Base-by-base conservation (phyloP, 2,113 vertebrate species). In the Paralichthys olivaceus region DNA sequence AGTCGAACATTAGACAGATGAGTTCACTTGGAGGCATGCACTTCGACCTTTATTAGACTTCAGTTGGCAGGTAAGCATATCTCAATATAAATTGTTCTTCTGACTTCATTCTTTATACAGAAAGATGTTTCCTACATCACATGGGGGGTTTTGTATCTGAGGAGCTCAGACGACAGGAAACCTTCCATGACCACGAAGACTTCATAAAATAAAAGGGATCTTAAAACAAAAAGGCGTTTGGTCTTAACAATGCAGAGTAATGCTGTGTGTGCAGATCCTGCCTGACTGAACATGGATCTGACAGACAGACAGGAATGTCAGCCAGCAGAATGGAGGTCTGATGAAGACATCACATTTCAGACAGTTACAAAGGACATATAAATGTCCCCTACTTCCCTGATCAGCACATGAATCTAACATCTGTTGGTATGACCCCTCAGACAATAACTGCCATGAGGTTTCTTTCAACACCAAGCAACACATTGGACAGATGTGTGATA, bases 271-370 rank as follows among this genome's bases (percentile, higher is more conserved):
- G 25, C 57, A 23, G 54, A 54, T 69, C 20, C 5, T 20, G 47
- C 75, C 45, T 70, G 62, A 65, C 45, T 63, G 69, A 69, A 70
- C 40, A 49, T 14, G 32, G 73, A 82, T 57, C 45, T 51, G 25
- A 66, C 28, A 61, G 13, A 63, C 77, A 29, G 47, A 69, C 57
- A 70, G 72, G 76, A 86, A 86, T 81, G 40, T 73, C 28, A 75
- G n/a, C 43, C 54, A 15, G 51, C 57, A 68, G 70, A 56, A 60
- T 53, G n/a, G 32, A 60, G 25, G 34, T 45, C 66, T 61, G 23
- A 77, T 72, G 49, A 76, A 84, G 60, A 29, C 79, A 72, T 81
- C 57, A 40, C 20, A 23, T 72, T 58, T 59, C 63, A 75, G 43
- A 77, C 49, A 15, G 47, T 69, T 63, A 77, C 11, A 79, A 20